Evolutionary conservation across 1,140 invertebrate species (phyloP), one percentile per base, ranked within the genome.

Genomic region (Zaprionus davidi): DNA sequence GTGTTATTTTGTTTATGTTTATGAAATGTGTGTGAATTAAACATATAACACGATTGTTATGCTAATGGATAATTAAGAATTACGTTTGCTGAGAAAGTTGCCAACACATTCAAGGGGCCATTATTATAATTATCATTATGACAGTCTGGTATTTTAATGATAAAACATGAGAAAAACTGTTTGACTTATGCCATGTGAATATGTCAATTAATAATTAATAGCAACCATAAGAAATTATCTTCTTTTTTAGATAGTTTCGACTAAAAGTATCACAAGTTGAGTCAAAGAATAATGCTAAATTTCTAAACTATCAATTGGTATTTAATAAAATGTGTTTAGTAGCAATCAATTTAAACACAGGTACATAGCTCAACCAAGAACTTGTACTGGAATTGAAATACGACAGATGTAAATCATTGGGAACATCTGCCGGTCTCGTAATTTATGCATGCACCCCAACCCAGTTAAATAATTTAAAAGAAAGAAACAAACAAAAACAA

Each of bases 31-130:
- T 20, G 46, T 24, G 22, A 12, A 5, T 5, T 51, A 58, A 79
- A 63, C 34, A 70, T 67, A 87, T 87, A 83, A 88, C n/a, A 46
- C 6, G 6, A 5, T 81, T 81, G 76, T 88, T 76, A 80, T 88
- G 83, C 68, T 78, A 87, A 83, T 44, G 65, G 13, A 24, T 36
- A 64, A 55, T 59, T 11, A 24, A 20, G 36, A 65, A 69, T 59
- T 57, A 41, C 56, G 28, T 44, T 67, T 49, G 76, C 74, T 83
- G 83, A 81, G 83, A 87, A 87, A 87, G 83, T 88, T 88, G 60
- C 34, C 55, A 59, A 55, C n/a, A 63, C 56, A 57, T 34, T 70
- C 24, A 38, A 38, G 26, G n/a, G 62, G 49, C 59, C 66, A 78
- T 74, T 38, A 81, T 75, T 36, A 64, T 67, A 46, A 63, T 71